Conservation (phyloP, 2,797 vertebrate species). For the Pangasius krempfi region DNA sequence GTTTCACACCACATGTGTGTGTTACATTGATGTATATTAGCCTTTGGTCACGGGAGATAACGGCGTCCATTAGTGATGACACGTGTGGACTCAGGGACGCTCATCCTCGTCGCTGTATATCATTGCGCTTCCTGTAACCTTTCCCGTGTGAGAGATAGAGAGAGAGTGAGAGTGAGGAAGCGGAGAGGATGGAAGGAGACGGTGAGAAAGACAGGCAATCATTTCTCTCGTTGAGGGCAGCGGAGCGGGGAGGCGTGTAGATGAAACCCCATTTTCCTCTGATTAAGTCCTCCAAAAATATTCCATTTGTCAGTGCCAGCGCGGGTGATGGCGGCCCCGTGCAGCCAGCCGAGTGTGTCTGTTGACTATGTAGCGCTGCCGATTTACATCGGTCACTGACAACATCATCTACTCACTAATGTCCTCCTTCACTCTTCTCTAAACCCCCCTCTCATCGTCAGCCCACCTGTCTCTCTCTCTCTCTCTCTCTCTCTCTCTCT, state of each 20-base stretch:
- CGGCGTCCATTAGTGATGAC: slow-evolving; percentile 50
- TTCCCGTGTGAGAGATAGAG: slow-evolving; percentile 54
- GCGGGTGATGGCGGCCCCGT: slow-evolving; percentile 75
- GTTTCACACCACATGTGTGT: background rate
- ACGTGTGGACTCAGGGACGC: slow-evolving; percentile 33
- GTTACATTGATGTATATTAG: background rate
- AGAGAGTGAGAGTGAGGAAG: slow-evolving; percentile 54
- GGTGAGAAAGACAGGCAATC: slow-evolving; percentile 78
- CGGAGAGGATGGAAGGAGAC: slow-evolving; percentile 61
- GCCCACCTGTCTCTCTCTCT: slow-evolving; percentile 65
- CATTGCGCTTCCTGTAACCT: slow-evolving; percentile 58
- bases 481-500: slow-evolving; percentile 41
- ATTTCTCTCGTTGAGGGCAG: slow-evolving; percentile 87
- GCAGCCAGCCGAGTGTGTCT: slow-evolving; percentile 85
- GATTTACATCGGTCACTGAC: slow-evolving; percentile 90
- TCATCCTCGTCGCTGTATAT: slow-evolving; percentile 60
- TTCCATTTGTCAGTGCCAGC: slow-evolving; percentile 96
- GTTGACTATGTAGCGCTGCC: slow-evolving; percentile 90
- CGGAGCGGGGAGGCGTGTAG: slow-evolving; percentile 86
- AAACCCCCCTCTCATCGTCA: slow-evolving; percentile 50
- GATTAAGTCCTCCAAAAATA: slow-evolving; percentile 96
- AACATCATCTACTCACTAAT: slow-evolving; percentile 83
- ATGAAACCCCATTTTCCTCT: slow-evolving; percentile 95
- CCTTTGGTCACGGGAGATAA: slow-evolving; percentile 47
- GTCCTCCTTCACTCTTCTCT: slow-evolving; percentile 69